These are phyloP conservation scores for Pocillopora verrucosa DNA, from an alignment of 64 coral and sea anemone genomes.

Conservation along the genomic window DNA sequence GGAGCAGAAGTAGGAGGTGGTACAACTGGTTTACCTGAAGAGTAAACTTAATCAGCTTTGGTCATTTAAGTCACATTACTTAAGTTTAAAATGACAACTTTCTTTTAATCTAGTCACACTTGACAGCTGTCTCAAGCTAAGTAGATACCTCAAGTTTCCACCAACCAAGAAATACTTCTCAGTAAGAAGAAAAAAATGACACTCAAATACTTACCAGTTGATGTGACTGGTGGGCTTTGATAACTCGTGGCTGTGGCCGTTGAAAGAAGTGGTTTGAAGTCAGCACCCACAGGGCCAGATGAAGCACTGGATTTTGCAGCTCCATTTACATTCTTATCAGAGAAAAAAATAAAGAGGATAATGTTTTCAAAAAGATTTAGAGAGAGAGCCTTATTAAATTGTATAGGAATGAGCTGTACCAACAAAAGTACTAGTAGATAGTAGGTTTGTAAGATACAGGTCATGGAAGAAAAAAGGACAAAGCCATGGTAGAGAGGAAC, in stretches of 20 bases:
- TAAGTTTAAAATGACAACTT: too few relatives aligned
- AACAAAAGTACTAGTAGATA: too few relatives aligned
- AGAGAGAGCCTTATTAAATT: not conserved
- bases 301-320: conserved; percentile 56
- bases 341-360: not conserved
- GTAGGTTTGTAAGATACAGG: too few relatives aligned
- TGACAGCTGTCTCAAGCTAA: too few relatives aligned
- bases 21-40: conserved; percentile 71
- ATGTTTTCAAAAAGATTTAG: not conserved
- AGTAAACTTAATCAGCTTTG: not conserved
- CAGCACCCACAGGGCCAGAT: conserved; percentile 92
- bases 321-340: conserved; percentile 84
- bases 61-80: too few relatives aligned
- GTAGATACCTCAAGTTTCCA: too few relatives aligned
- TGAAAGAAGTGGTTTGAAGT: conserved; percentile 87
- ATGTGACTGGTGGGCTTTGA: conserved; percentile 71
- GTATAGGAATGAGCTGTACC: too few relatives aligned
- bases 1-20: conserved; percentile 72
- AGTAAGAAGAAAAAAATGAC: too few relatives aligned
- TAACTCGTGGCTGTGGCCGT: conserved; percentile 52
- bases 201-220: conserved; percentile 9
- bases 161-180: too few relatives aligned
- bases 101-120: too few relatives aligned
- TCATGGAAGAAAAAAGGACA: not conserved
- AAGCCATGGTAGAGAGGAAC: not conserved